phyloP scores from a whole-genome alignment of 2,113 vertebrate genomes.

The Myxocyprinus asiaticus region DNA sequence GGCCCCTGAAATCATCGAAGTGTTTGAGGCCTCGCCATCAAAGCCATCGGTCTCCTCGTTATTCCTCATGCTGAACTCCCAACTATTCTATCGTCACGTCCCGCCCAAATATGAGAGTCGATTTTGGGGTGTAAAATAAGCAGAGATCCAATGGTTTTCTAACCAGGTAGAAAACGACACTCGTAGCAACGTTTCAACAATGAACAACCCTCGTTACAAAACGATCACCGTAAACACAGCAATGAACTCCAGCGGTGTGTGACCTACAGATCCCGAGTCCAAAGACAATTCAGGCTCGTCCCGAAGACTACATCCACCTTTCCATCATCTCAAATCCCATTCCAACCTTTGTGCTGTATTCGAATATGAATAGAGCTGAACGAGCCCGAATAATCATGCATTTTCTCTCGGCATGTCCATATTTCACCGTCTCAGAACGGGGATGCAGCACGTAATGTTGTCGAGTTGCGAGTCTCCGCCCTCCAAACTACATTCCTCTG shows the following conservation, averaged over 20 bases:
- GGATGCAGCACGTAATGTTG: conserved; percentile 47
- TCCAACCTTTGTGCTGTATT: not conserved
- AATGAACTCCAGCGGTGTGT: conserved; percentile 26
- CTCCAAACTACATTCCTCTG: conserved; percentile 70
- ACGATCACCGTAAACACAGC: not conserved
- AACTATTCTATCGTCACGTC: not conserved
- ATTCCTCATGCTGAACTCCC: conserved; percentile 71
- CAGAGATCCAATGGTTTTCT: not conserved
- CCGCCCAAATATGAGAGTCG: not conserved
- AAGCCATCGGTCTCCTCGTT: conserved; percentile 90
- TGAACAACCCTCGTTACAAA: conserved; percentile 21
- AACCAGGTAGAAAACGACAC: conserved; percentile 3
- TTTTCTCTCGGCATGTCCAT: conserved; percentile 37
- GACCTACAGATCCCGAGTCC: not conserved
- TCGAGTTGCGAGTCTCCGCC: conserved; percentile 67
- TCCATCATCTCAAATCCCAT: not conserved
- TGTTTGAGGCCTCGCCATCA: conserved; percentile 94
- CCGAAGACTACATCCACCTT: conserved; percentile 20
- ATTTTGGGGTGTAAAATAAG: not conserved
- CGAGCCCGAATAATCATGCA: conserved; percentile 36
- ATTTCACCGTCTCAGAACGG: conserved; percentile 34
- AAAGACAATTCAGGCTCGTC: too few relatives aligned
- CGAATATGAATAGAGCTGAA: conserved; percentile 30
- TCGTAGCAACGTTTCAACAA: conserved; percentile 36
- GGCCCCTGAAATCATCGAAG: conserved; percentile 94